Evolutionary conservation across 2,888 invertebrate species (phyloP).

Genomic region (Sinotaia quadrata): DNA sequence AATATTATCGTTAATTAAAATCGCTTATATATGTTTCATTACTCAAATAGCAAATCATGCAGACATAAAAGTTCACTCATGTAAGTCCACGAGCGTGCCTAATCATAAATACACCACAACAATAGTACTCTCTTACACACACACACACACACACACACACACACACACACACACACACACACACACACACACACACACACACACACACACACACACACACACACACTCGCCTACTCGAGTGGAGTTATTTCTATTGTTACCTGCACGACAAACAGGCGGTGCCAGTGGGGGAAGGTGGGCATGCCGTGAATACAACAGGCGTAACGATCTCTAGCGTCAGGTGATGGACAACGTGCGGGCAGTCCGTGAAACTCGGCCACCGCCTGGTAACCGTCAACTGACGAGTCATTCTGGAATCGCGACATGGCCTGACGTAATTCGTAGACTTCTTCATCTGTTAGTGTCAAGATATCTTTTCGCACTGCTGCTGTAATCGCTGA

Average conservation of each 20-base stretch:
- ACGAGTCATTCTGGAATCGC: constrained; percentile 40
- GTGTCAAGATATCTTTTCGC: constrained; percentile 38
- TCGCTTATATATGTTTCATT: no score
- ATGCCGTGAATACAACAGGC: constrained; percentile 40
- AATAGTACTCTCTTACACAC: no score
- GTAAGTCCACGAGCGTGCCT: no score
- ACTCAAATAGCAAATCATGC: no score
- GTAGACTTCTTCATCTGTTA: constrained; percentile 38
- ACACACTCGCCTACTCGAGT: background rate
- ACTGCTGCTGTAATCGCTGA: no score
- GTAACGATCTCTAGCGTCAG: constrained; percentile 35
- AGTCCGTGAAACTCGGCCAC: constrained; percentile 46
- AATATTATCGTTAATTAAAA: no score
- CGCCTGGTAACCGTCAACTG: constrained; percentile 46
- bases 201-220: background rate
- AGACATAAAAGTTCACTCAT: no score
- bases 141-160: background rate
- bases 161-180: background rate
- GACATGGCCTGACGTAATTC: constrained; percentile 39
- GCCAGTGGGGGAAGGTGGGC: constrained; percentile 43
- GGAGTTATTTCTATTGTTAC: constrained; percentile 3
- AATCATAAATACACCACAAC: no score
- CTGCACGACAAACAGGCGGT: constrained; percentile 35
- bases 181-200: background rate
- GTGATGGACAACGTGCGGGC: constrained; percentile 40